Base-by-base conservation (phyloP, 2,888 invertebrate species). In the Neuroscelio doddi region DNA sequence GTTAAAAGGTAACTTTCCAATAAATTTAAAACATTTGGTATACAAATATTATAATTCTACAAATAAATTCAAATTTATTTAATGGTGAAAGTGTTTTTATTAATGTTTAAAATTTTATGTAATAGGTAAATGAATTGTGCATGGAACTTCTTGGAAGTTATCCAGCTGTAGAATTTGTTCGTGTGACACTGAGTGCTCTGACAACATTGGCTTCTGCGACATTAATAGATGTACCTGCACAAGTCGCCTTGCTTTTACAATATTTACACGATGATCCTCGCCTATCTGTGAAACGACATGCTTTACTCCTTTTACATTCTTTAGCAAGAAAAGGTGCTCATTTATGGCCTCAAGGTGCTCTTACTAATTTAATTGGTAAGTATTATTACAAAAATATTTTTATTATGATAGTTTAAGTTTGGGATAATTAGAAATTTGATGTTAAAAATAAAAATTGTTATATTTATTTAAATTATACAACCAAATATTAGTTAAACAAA, bases 161-260 rank as follows among this genome's bases (percentile, higher is more conserved):
- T 85, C 93, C 94, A 7, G 91, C 93, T 0, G 89, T 91, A 76
- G 91, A 92, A 81, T 93, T 95, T 82, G 91, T 94, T 0, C 87
- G 91, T 1, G 93, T 94, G 1, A 95, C 94, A 34, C 87, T 97
- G 32, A 91, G 92, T 70, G 95, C 97, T 0, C 87, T 97, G 52
- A 96, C 96, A 0, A 92, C 94, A 65, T 87, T 98, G 5, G 94
- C 97, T 0, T 91, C 93, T 0, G 92, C 95, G 39, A 96, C 96
- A 0, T 88, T 97, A 8, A 92, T 95, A 0, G 95, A 96, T 84
- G 93, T 97, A 34, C 94, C 96, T 0, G 92, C 92, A 75, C 97
- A 98, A 87, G 93, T 91, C 8, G 85, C 86, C 51, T 86, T 94
- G 36, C 84, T 95, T 7, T 82, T 94, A 3, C 86, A 88, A 10